Conservation (phyloP, 2,888 invertebrate genomes). For the Abrostola triplasia region DNA sequence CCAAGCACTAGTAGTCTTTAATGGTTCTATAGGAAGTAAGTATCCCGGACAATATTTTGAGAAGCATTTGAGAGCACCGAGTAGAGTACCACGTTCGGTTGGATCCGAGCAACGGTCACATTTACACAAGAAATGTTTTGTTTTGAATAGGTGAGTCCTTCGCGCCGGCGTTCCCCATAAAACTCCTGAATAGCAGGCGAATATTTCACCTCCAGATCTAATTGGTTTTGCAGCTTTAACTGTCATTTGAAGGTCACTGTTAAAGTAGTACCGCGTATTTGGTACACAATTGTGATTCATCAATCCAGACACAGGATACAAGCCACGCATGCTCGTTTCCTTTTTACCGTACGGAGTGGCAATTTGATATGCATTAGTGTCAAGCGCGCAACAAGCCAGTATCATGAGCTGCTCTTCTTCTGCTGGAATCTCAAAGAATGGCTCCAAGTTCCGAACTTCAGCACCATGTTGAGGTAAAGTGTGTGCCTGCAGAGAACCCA, state of each 20-base stretch:
- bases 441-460: constrained; percentile 88
- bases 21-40: constrained; percentile 88
- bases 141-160: constrained; percentile 88
- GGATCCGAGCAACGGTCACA: constrained; percentile 91
- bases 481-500: constrained; percentile 87
- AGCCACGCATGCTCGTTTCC: constrained; percentile 88
- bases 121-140: constrained; percentile 91
- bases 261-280: constrained; percentile 90
- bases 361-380: constrained; percentile 91
- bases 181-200: constrained; percentile 90
- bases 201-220: constrained; percentile 89
- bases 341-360: constrained; percentile 79
- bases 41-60: constrained; percentile 85
- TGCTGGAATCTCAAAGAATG: constrained; percentile 82
- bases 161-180: constrained; percentile 91
- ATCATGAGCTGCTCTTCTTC: constrained; percentile 89
- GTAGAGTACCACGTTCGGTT: constrained; percentile 89
- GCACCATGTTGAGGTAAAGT: constrained; percentile 85
- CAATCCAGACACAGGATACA: constrained; percentile 90
- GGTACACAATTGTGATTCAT: constrained; percentile 92
- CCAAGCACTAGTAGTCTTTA: constrained; percentile 88
- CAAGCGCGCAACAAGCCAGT: constrained; percentile 89
- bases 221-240: constrained; percentile 89
- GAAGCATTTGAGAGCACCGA: constrained; percentile 89
- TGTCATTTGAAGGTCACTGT: constrained; percentile 87